Evolutionary conservation across 2,797 vertebrate species (phyloP).

Genomic region (Melanotaenia pygmaea): DNA sequence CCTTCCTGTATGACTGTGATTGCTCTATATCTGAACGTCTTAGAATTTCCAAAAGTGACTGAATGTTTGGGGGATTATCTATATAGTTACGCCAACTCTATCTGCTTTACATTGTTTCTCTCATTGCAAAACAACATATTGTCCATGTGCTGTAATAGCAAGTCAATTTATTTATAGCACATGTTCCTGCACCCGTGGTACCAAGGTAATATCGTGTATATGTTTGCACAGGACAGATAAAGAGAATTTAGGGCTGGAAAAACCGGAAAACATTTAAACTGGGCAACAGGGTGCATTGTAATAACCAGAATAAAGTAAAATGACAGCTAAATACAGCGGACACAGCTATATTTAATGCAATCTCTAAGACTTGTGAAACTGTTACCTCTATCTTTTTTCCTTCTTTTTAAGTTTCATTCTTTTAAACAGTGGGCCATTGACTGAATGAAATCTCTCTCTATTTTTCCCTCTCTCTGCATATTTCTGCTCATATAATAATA

Average conservation of each 20-base stretch:
- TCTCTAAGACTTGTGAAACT: background rate
- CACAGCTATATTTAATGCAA: background rate
- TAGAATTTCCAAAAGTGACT: constrained; percentile 1
- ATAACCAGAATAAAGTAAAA: background rate
- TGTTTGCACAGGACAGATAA: background rate
- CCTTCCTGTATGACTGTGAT: constrained; percentile 11
- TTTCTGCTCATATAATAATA: too few species aligned
- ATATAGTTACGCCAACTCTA: constrained; percentile 8
- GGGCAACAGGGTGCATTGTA: background rate
- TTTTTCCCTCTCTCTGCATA: too few species aligned
- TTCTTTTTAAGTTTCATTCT: constrained; percentile 4
- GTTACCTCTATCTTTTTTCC: constrained; percentile 1
- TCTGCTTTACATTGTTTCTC: background rate
- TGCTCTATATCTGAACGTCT: constrained; percentile 23
- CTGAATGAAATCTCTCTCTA: too few species aligned
- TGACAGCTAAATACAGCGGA: too few species aligned
- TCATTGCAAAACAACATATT: background rate
- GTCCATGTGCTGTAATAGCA: background rate
- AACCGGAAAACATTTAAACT: background rate
- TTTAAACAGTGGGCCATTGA: too few species aligned
- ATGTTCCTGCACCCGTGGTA: constrained; percentile 6
- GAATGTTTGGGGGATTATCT: constrained; percentile 4
- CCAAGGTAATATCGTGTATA: background rate
- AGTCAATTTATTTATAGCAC: constrained; percentile 5
- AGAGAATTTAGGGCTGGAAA: background rate